Base-by-base conservation (phyloP, 2,113 vertebrate species). In the Ptychochromis oligacanthus region DNA sequence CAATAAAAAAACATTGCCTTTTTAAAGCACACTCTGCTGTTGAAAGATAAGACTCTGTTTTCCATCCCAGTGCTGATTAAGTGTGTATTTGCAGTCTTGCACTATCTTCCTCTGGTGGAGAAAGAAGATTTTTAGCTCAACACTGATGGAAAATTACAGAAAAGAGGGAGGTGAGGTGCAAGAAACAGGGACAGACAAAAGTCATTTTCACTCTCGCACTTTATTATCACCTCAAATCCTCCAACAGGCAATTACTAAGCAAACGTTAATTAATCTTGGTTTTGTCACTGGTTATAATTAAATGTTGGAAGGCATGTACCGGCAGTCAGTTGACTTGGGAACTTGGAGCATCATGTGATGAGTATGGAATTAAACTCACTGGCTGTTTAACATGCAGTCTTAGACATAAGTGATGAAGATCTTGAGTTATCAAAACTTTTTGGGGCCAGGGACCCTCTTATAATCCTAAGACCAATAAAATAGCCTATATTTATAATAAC, bases 151-250 rank as follows among this genome's bases (percentile, higher is more conserved):
- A 56, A 36, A 72, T 57, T 34, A 52, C 26, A 12, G 28, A 78
- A 14, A 24, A 17, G 31, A 77, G n/a, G 59, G 58, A 24, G 67
- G 58, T 31, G 77, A 83, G 79, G 36, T 2, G 52, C 17, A 80
- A 75, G 70, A 83, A 76, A 84, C 34, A 11, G 59, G 55, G 28
- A 75, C 13, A 67, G 43, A 80, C 59, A 70, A 76, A 81, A 87
- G 77, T 89, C 31, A 81, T 90, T 90, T 88, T 89, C 87, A 54
- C 83, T 59, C 54, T 90, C 79, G 77, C 84, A 67, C 86, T 92
- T 95, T 84, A 94, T 94, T 94, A 92, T 92, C 90, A 84, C 91
- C 58, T 94, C 61, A 4, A 83, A 86, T 89, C 56, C 80, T 90
- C 85, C 12, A 40, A 24, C 20, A 88, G 70, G 82, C 58, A 83